phyloP scores from a whole-genome alignment of 2,888 invertebrate species.

The Clanis bilineata region DNA sequence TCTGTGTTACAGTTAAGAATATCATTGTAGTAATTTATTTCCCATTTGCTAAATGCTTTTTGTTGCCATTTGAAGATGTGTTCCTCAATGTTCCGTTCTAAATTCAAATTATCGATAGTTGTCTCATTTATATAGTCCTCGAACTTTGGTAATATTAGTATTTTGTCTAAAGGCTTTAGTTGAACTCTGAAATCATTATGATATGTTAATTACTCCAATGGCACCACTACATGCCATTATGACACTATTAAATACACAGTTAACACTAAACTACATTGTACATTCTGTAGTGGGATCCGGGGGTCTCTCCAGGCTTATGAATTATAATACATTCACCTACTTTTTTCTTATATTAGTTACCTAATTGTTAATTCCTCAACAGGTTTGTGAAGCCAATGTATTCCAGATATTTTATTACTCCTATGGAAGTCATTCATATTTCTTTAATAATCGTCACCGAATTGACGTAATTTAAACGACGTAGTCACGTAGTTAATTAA shows the following conservation, averaged over 20 bases:
- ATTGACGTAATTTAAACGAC: no score
- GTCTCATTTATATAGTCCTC: conserved; percentile 55
- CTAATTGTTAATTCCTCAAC: conserved; percentile 75
- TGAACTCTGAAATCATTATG: conserved; percentile 51
- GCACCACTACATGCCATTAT: no score
- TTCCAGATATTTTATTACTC: conserved; percentile 65
- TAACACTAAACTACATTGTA: no score
- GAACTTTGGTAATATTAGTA: conserved; percentile 62
- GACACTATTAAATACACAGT: no score
- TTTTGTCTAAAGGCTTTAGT: conserved; percentile 57
- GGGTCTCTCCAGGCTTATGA: no score
- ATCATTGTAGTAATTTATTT: conserved; percentile 83
- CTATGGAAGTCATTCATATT: conserved; percentile 62
- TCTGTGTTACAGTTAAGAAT: conserved; percentile 84
- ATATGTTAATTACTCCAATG: no score
- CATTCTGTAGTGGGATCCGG: no score
- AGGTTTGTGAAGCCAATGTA: conserved; percentile 77
- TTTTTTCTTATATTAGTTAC: conserved; percentile 67
- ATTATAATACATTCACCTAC: no score
- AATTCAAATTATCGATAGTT: conserved; percentile 34
- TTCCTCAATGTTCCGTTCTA: conserved; percentile 49
- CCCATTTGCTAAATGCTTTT: conserved; percentile 84
- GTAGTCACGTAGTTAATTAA: no score
- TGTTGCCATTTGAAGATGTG: conserved; percentile 86
- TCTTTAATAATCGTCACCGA: background rate